Percentiles rank a stretch among this genome's conserved stretches.
Evolutionary conservation across 2,888 invertebrate genomes (phyloP).

Genomic region (Phortica magna): DNA sequence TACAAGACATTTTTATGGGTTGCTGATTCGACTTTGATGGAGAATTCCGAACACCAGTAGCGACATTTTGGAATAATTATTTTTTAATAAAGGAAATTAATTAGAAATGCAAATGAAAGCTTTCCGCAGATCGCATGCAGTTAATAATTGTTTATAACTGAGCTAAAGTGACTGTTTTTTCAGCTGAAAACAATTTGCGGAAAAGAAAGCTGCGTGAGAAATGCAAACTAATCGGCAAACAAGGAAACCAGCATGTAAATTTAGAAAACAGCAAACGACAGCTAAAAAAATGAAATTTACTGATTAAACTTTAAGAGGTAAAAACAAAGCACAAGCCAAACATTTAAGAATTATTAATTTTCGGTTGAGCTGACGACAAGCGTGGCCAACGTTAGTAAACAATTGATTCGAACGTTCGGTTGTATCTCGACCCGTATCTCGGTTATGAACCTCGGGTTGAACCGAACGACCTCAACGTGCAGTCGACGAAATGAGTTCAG

Average conservation of each 20-base stretch:
- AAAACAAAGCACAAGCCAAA: neutral
- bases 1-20: neutral
- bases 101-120: constrained; percentile 5
- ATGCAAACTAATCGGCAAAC: neutral
- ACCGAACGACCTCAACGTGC: neutral
- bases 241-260: neutral
- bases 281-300: neutral
- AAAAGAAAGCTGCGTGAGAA: constrained; percentile 16
- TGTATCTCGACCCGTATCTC: neutral
- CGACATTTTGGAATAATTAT: neutral
- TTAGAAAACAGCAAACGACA: neutral
- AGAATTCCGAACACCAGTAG: constrained; percentile 15
- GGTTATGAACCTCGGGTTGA: neutral
- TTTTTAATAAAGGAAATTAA: neutral
- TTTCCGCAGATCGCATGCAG: neutral
- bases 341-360: neutral
- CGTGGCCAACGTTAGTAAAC: constrained; percentile 1
- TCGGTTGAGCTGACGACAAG: neutral
- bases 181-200: neutral
- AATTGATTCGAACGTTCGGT: neutral
- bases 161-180: too few species aligned
- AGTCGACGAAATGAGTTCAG: constrained; percentile 27
- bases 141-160: neutral
- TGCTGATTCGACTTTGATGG: neutral
- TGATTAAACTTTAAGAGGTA: neutral